A percentile compares a stretch with the other conserved stretches of the same genome.
Conservation (phyloP, 2,113 vertebrate genomes). For the Actenoides hombroni region DNA sequence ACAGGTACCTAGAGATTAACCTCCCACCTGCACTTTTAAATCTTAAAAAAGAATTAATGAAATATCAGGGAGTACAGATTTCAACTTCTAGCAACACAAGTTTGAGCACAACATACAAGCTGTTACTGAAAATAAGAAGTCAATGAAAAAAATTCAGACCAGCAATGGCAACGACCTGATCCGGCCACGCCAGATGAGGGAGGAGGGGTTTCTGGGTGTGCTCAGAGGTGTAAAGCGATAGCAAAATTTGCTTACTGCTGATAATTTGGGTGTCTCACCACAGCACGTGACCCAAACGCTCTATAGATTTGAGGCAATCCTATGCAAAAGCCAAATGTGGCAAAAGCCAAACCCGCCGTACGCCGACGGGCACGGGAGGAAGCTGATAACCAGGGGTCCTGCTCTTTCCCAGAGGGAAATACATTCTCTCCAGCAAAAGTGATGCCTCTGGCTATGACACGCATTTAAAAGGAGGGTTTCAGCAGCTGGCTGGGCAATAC, state of each 20-base stretch:
- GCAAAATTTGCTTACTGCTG: background rate
- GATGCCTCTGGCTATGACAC: background rate
- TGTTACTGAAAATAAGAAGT: background rate
- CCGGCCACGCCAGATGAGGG: background rate
- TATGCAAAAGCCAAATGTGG: background rate
- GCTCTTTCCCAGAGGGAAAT: background rate
- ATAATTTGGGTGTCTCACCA: background rate
- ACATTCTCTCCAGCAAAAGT: background rate
- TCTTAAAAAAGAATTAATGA: background rate
- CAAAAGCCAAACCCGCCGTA: background rate
- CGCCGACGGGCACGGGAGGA: background rate
- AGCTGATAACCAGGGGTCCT: background rate
- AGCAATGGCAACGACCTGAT: background rate
- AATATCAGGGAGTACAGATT: background rate
- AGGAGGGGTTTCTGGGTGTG: background rate
- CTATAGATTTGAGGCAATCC: background rate
- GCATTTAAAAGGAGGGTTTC: background rate
- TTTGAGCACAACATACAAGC: background rate
- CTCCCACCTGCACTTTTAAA: background rate
- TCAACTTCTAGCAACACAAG: background rate
- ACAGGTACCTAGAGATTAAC: background rate
- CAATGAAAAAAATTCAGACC: background rate
- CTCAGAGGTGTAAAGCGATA: background rate
- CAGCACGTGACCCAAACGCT: background rate
- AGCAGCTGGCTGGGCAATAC: background rate